Evolutionary conservation across 2,888 invertebrate genomes (phyloP).

Genomic region (Ypsolopha sequella): DNA sequence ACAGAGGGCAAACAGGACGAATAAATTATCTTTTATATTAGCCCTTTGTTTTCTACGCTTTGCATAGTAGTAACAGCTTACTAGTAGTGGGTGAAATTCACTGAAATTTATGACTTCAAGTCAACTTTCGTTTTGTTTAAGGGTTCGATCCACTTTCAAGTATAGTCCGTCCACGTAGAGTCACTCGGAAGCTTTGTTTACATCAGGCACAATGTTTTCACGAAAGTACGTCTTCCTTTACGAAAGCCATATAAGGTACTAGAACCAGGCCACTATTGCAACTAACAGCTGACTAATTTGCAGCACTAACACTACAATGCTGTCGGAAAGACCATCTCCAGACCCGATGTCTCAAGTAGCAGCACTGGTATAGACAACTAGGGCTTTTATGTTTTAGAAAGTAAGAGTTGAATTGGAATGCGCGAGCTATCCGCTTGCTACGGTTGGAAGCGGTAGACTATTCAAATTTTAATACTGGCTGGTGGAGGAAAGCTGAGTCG

Average conservation of each 20-base stretch:
- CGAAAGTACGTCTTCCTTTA: constrained; percentile 35
- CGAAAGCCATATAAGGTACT: constrained; percentile 41
- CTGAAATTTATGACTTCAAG: too few relatives aligned
- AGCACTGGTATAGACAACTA: constrained; percentile 20
- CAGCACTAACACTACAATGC: constrained; percentile 56
- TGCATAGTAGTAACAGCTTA: too few relatives aligned
- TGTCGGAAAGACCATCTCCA: constrained; percentile 6
- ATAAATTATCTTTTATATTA: too few relatives aligned
- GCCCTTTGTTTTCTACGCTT: too few relatives aligned
- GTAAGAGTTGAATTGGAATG: constrained; percentile 29
- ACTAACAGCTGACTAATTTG: constrained; percentile 60
- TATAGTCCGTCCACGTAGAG: too few relatives aligned
- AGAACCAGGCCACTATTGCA: constrained; percentile 31
- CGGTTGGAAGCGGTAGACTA: constrained; percentile 52
- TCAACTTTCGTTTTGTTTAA: too few relatives aligned
- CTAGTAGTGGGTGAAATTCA: too few relatives aligned
- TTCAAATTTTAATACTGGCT: constrained; percentile 51
- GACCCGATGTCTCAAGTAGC: not conserved
- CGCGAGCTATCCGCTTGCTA: constrained; percentile 42
- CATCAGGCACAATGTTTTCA: constrained; percentile 1
- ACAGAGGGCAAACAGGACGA: too few relatives aligned
- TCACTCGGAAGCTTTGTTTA: constrained; percentile 1
- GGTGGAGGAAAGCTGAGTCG: constrained; percentile 21
- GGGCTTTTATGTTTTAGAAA: constrained; percentile 23
- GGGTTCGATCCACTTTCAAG: too few relatives aligned